A percentile compares a stretch with the other conserved stretches of the same genome.
phyloP scores from a whole-genome alignment of 2,113 vertebrate species.

The Ammodytes marinus region DNA sequence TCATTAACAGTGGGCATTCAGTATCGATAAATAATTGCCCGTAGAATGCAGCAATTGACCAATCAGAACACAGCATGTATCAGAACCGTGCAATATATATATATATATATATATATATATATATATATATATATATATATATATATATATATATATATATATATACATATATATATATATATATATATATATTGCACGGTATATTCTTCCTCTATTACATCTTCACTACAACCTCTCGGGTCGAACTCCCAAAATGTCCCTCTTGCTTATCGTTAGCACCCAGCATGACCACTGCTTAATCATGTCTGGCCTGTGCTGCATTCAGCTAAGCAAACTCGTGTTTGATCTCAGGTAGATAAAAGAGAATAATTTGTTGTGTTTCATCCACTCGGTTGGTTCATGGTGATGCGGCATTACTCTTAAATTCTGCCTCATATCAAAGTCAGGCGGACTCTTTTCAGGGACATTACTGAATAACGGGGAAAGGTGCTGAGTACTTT shows the following conservation, averaged over 20 bases:
- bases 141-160: no score
- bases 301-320: not conserved
- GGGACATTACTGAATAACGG: not conserved
- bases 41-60: no score
- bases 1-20: no score
- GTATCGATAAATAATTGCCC: no score
- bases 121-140: not conserved
- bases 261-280: conserved; percentile 14
- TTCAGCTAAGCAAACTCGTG: conserved; percentile 23
- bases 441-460: conserved; percentile 9
- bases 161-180: not conserved
- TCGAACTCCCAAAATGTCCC: conserved; percentile 21
- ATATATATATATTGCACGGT: not conserved
- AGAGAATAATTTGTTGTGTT: conserved; percentile 39
- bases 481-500: not conserved
- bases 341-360: conserved; percentile 56
- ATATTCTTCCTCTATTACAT: not conserved
- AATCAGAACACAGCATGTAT: no score
- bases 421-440: conserved; percentile 47
- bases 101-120: no score
- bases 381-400: conserved; percentile 22
- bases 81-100: no score
- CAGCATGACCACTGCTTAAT: conserved; percentile 8
- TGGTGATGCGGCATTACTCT: conserved; percentile 11
- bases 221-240: conserved; percentile 21